phyloP scores from a whole-genome alignment of 2,888 invertebrate genomes.

The Buathra laborator region DNA sequence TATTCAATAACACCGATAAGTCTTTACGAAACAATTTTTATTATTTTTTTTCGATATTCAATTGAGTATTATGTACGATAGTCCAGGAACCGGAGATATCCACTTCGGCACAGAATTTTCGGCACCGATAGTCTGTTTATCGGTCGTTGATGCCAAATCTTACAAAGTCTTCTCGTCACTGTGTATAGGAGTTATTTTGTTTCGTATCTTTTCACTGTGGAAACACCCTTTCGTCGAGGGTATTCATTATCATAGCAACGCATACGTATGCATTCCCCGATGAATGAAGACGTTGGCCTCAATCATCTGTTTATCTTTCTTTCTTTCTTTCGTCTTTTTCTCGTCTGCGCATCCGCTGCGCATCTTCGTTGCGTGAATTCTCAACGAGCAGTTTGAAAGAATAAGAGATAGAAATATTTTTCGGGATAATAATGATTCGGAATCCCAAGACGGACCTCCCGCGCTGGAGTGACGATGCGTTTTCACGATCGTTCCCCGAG shows the following conservation, averaged over 20 bases:
- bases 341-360: constrained; percentile 44
- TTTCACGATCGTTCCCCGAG: constrained; percentile 73
- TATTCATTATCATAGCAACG: constrained; percentile 61
- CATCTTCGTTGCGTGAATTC: constrained; percentile 46
- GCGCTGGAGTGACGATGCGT: constrained; percentile 79
- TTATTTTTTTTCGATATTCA: too few relatives aligned
- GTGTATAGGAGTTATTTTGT: background rate
- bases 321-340: constrained; percentile 50
- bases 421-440: constrained; percentile 77
- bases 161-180: constrained; percentile 2
- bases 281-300: constrained; percentile 56
- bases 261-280: constrained; percentile 29
- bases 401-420: constrained; percentile 53
- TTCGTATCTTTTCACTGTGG: constrained; percentile 33
- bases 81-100: background rate
- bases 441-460: constrained; percentile 81
- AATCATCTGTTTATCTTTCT: constrained; percentile 63
- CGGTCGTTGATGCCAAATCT: constrained; percentile 21
- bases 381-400: constrained; percentile 24
- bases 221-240: constrained; percentile 28
- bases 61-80: too few relatives aligned
- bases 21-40: too few relatives aligned
- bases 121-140: constrained; percentile 1
- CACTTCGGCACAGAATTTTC: background rate
- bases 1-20: too few relatives aligned